Conservation (phyloP, 1,140 invertebrate species). For the Lysiphlebus fabarum region DNA sequence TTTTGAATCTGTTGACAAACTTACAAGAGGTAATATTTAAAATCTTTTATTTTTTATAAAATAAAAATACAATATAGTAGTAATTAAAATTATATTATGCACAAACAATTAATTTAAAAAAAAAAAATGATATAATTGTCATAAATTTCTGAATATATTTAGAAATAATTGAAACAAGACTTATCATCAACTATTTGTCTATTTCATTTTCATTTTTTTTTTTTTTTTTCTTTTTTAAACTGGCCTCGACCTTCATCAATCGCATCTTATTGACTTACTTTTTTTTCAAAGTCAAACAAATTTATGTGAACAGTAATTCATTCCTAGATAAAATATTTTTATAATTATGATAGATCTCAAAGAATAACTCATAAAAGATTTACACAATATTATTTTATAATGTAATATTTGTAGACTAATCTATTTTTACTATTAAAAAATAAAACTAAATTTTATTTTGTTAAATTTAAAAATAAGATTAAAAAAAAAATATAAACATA, state of each 20-base stretch:
- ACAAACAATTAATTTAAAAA: background rate
- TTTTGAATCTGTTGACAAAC: conserved; percentile 71
- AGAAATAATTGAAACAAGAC: background rate
- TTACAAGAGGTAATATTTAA: conserved; percentile 54
- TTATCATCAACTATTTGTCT: background rate
- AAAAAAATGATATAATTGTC: background rate
- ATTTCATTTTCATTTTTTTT: no score
- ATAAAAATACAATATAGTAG: background rate
- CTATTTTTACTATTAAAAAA: no score
- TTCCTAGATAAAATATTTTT: background rate
- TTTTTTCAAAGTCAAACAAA: conserved; percentile 38
- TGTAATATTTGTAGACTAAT: no score
- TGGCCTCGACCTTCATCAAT: conserved; percentile 33
- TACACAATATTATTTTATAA: no score
- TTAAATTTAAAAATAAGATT: no score
- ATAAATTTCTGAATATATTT: background rate
- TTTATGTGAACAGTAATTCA: conserved; percentile 3
- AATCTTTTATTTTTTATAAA: no score
- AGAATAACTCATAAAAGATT: no score
- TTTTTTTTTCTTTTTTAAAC: background rate
- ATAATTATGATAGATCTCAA: no score
- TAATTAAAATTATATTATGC: background rate
- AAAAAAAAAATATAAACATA: no score
- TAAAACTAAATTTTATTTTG: no score
- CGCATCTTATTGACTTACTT: conserved; percentile 48